A percentile compares a stretch with the other conserved stretches of the same genome.
These are phyloP conservation scores for Chlamydotis undulata DNA, from an alignment of 2,113 vertebrate genomes.

Conservation along the genomic window DNA sequence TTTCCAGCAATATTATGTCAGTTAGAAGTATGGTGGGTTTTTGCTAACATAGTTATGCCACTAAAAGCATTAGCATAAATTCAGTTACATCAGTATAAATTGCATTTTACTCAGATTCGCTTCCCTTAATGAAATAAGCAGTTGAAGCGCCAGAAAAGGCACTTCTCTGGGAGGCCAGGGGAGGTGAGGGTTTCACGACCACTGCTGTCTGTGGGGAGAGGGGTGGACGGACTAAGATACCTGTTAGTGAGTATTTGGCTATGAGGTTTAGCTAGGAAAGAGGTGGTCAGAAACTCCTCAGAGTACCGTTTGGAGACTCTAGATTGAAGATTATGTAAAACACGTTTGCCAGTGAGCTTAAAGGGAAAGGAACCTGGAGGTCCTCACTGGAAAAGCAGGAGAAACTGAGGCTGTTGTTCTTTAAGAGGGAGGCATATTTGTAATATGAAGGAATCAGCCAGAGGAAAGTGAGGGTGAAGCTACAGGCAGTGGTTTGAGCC, in stretches of 20 bases:
- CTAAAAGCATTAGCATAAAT: neutral
- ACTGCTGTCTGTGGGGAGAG: neutral
- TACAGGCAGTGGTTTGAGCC: neutral
- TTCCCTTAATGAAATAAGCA: neutral
- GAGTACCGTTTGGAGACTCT: neutral
- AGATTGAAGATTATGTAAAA: neutral
- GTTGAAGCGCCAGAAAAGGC: neutral
- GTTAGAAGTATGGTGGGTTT: neutral
- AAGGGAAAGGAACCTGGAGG: neutral
- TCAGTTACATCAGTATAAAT: neutral
- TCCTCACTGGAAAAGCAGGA: neutral
- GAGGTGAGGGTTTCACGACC: neutral
- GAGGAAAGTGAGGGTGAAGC: neutral
- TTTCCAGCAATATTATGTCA: neutral
- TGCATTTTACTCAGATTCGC: neutral
- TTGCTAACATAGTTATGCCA: neutral
- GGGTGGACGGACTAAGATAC: neutral
- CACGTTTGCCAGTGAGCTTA: neutral
- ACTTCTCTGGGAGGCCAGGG: too few species aligned
- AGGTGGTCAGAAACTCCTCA: neutral
- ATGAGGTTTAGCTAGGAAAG: neutral
- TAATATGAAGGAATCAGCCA: neutral
- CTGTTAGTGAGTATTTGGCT: neutral
- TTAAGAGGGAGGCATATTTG: neutral
- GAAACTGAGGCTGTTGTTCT: neutral